phyloP scores from a whole-genome alignment of 2,888 invertebrate genomes.

The Epistrophella euchroma region DNA sequence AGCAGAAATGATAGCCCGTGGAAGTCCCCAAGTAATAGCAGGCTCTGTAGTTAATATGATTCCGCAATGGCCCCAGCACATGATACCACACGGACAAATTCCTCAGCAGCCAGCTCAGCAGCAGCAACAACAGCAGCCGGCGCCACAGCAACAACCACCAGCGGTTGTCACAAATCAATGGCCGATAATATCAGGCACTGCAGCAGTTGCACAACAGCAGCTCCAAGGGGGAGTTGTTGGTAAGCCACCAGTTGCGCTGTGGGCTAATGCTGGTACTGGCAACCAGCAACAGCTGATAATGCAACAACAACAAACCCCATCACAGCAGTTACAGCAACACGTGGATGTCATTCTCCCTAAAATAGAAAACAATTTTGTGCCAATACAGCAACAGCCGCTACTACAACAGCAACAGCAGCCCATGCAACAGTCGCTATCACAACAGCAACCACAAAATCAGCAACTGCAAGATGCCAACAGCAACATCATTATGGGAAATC shows the following conservation, averaged over 20 bases:
- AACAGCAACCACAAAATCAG: constrained; percentile 39
- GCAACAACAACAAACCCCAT: constrained; percentile 52
- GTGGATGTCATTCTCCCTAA: constrained; percentile 74
- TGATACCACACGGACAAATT: constrained; percentile 77
- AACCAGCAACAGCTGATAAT: constrained; percentile 46
- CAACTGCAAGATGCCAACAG: constrained; percentile 75
- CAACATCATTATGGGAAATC: constrained; percentile 70
- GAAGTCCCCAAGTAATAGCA: constrained; percentile 76
- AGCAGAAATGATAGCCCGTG: constrained; percentile 73
- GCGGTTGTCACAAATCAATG: constrained; percentile 52
- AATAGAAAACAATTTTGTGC: constrained; percentile 78
- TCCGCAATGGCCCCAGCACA: constrained; percentile 78
- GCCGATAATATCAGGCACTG: constrained; percentile 50
- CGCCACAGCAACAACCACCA: constrained; percentile 34
- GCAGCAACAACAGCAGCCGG: constrained; percentile 44
- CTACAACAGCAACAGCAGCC: not conserved
- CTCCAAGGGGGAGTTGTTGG: constrained; percentile 21
- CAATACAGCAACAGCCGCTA: constrained; percentile 74
- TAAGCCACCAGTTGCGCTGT: constrained; percentile 51
- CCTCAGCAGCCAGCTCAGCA: constrained; percentile 39
- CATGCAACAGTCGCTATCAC: constrained; percentile 9
- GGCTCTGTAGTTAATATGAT: constrained; percentile 75
- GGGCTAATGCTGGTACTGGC: constrained; percentile 43
- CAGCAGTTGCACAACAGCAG: constrained; percentile 37
- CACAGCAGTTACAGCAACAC: constrained; percentile 35